Conservation (phyloP, 2,113 vertebrate species). For the Jacana jacana region DNA sequence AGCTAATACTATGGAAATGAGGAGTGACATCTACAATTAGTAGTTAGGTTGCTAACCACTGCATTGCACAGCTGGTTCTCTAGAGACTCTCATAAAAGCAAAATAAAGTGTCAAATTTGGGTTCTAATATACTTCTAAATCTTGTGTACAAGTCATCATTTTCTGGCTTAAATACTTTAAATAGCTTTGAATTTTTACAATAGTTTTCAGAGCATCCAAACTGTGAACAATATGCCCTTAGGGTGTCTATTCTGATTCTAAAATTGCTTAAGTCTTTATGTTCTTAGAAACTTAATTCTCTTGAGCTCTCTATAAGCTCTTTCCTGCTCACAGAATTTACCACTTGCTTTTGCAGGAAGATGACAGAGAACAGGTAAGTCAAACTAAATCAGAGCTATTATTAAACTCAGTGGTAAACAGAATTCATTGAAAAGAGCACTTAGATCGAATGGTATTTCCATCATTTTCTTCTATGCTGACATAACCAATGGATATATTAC, state of each 20-base stretch:
- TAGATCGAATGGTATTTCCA: neutral
- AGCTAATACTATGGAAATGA: neutral
- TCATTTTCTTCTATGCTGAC: neutral
- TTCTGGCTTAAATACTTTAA: conserved; percentile 40
- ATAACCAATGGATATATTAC: neutral
- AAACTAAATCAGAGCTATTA: neutral
- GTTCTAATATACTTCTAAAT: neutral
- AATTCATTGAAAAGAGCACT: neutral
- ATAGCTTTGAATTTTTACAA: conserved; percentile 56
- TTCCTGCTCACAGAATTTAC: neutral
- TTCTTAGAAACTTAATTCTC: neutral
- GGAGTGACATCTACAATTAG: neutral
- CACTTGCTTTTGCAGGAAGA: neutral
- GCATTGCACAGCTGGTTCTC: neutral
- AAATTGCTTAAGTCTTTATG: neutral
- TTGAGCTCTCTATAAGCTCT: neutral
- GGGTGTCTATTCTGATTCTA: neutral
- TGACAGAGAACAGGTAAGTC: neutral
- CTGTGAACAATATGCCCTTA: neutral
- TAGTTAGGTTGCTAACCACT: neutral
- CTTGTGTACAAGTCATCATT: neutral
- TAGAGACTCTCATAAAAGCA: neutral
- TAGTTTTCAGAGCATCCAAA: conserved; percentile 12
- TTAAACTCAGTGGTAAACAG: neutral
- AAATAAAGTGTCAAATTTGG: neutral